Conservation (phyloP, 1,140 invertebrate species). For the Brachionus manjavacas region DNA sequence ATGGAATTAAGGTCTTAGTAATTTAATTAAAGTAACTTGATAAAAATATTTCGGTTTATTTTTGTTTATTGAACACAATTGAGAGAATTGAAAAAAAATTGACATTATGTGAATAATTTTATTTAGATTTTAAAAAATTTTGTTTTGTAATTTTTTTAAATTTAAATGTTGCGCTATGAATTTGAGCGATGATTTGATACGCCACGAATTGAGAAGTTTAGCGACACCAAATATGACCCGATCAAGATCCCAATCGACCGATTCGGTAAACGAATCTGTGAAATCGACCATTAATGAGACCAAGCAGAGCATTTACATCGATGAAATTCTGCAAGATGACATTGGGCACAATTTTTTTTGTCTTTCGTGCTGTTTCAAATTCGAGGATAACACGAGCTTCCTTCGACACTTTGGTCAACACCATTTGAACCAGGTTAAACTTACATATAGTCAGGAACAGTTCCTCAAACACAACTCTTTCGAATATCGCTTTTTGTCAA, state of each 20-base stretch:
- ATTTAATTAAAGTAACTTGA: conserved; percentile 25
- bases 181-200: conserved; percentile 1
- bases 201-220: background rate
- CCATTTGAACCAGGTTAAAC: background rate
- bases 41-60: background rate
- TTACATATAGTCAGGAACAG: background rate
- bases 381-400: background rate
- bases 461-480: background rate
- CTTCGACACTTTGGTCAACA: background rate
- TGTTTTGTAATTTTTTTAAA: background rate
- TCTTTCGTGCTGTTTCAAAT: background rate
- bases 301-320: background rate
- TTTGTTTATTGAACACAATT: background rate
- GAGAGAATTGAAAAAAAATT: background rate
- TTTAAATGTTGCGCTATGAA: conserved; percentile 24
- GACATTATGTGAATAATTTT: background rate
- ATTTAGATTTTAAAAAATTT: background rate
- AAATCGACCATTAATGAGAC: background rate
- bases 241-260: conserved; percentile 11
- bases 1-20: background rate
- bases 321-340: conserved; percentile 6
- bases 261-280: background rate
- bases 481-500: background rate
- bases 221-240: background rate
- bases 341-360: background rate